Percentiles rank a stretch among this genome's conserved stretches.
phyloP scores from a whole-genome alignment of 2,113 vertebrate genomes.

The Herpailurus yagouaroundi region DNA sequence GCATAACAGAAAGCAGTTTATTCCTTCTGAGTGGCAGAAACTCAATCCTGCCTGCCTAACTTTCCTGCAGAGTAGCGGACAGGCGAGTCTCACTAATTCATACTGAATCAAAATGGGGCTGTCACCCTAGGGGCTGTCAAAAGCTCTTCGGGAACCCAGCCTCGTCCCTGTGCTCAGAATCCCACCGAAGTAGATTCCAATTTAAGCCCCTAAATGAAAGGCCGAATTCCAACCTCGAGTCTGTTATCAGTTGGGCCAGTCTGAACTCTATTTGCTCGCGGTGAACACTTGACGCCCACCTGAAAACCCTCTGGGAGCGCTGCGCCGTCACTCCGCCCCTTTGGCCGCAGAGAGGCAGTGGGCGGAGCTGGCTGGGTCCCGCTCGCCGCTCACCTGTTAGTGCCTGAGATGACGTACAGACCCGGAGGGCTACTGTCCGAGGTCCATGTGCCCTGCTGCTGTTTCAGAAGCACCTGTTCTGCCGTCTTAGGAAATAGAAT shows the following conservation, averaged over 20 bases:
- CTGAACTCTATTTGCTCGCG: background rate
- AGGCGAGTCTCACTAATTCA: background rate
- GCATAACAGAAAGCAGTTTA: background rate
- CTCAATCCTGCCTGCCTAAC: background rate
- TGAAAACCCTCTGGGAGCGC: rapidly evolving
- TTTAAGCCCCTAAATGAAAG: background rate
- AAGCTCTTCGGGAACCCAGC: background rate
- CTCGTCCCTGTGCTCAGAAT: background rate
- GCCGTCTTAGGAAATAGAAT: background rate
- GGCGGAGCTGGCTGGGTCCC: background rate
- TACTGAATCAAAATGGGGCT: background rate
- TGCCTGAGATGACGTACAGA: background rate
- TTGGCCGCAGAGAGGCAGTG: background rate
- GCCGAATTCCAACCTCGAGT: background rate
- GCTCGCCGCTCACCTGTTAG: background rate
- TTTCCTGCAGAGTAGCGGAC: background rate
- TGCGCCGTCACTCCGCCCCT: background rate
- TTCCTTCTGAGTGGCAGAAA: background rate
- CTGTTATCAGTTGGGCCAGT: background rate
- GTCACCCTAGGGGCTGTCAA: background rate
- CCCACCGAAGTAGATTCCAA: background rate
- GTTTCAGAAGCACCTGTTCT: background rate
- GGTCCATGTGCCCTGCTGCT: slow-evolving; percentile 44
- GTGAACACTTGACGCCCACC: background rate
- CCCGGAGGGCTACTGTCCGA: background rate